Evolutionary conservation across 1,140 invertebrate species (phyloP).

Genomic region (Drosophila sp.): DNA sequence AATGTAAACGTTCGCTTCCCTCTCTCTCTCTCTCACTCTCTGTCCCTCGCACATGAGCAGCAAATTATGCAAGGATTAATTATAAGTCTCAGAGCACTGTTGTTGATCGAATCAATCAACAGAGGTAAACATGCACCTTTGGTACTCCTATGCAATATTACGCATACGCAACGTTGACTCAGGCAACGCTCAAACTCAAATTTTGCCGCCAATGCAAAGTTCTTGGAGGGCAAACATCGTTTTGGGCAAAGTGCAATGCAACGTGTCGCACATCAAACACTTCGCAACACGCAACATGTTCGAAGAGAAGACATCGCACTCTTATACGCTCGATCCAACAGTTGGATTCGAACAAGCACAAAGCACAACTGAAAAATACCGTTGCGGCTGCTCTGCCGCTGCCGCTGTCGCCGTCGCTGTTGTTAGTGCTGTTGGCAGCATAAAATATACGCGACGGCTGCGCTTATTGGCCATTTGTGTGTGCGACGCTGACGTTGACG

Average conservation of each 20-base stretch:
- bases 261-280: constrained; percentile 12
- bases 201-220: constrained; percentile 1
- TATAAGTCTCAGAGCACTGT: not conserved
- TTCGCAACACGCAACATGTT: constrained; percentile 10
- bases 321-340: constrained; percentile 36
- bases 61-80: constrained; percentile 13
- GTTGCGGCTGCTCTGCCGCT: constrained; percentile 13
- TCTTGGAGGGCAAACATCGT: constrained; percentile 24
- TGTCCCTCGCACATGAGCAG: not conserved
- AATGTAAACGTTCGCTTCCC: not conserved
- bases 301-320: constrained; percentile 5
- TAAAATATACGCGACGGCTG: constrained; percentile 68
- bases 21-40: no score
- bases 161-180: constrained; percentile 46
- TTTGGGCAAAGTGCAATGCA: constrained; percentile 8
- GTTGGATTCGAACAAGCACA: constrained; percentile 39
- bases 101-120: constrained; percentile 19
- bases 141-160: constrained; percentile 23
- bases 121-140: constrained; percentile 1
- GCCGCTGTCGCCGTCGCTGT: not conserved
- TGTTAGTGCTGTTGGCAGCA: constrained; percentile 45
- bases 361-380: constrained; percentile 24
- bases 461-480: constrained; percentile 76
- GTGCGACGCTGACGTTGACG: constrained; percentile 63
- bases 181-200: constrained; percentile 3